These are phyloP conservation scores for Anoncus sp. DNA, from an alignment of 2,888 invertebrate genomes.

Conservation along the genomic window DNA sequence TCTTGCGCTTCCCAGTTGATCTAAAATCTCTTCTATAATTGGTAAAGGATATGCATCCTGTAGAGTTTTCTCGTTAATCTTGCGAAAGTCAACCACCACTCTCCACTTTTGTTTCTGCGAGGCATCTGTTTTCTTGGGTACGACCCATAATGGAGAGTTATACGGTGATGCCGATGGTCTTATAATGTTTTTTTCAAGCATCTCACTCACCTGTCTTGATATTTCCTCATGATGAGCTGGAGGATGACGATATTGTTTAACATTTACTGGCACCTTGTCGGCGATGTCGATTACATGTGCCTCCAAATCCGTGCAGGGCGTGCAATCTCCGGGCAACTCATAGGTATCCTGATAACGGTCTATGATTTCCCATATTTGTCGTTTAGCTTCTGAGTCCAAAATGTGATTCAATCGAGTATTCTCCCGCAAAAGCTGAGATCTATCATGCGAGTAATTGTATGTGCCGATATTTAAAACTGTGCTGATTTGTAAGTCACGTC, in stretches of 20 bases:
- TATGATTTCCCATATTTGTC: constrained; percentile 32
- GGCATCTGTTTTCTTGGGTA: constrained; percentile 25
- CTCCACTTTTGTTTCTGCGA: too few relatives aligned
- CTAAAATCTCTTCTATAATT: constrained; percentile 60
- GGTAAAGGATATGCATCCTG: constrained; percentile 34
- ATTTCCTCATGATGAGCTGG: constrained; percentile 11
- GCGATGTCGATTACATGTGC: background rate
- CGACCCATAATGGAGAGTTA: constrained; percentile 23
- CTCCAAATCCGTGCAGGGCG: constrained; percentile 10
- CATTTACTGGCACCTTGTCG: constrained; percentile 16
- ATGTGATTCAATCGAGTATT: constrained; percentile 19
- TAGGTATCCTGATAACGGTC: constrained; percentile 23
- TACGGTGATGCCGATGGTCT: constrained; percentile 6
- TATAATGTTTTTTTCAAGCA: constrained; percentile 9
- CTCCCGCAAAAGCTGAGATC: background rate
- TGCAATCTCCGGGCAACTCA: constrained; percentile 6
- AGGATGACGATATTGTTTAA: constrained; percentile 15
- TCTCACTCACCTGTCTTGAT: constrained; percentile 1
- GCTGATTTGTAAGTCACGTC: background rate
- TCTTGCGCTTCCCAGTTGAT: constrained; percentile 62
- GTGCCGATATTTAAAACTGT: background rate
- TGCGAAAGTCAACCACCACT: constrained; percentile 8
- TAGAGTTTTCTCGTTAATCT: constrained; percentile 18
- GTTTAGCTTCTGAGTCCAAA: background rate
- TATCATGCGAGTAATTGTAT: background rate